Evolutionary conservation across 2,113 vertebrate species (phyloP).

Genomic region (Emydocephalus ijimae): DNA sequence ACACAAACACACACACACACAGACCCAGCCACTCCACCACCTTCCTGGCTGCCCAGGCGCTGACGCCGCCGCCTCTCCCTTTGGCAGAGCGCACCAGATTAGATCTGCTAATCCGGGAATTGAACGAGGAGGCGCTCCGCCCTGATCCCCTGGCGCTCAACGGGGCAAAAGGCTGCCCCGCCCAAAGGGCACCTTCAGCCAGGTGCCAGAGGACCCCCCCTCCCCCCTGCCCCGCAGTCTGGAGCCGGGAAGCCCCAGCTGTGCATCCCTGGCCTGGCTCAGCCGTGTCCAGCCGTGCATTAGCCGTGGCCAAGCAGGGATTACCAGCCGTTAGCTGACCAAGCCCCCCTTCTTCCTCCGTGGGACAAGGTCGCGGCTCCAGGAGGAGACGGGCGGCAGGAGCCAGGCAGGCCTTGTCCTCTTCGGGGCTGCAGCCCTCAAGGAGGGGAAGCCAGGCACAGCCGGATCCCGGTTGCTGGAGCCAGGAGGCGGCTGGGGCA

Average conservation of each 20-base stretch:
- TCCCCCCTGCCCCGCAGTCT: neutral
- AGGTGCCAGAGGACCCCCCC: neutral
- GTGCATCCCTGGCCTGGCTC: neutral
- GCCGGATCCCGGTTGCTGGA: accelerated
- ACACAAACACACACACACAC: too few relatives aligned
- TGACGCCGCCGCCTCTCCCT: conserved; percentile 26
- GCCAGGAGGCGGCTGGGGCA: neutral
- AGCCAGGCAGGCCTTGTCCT: neutral
- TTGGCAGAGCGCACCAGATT: conserved; percentile 82
- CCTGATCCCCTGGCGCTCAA: conserved; percentile 18
- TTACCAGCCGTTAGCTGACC: conserved; percentile 61
- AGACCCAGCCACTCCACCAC: conserved; percentile 11
- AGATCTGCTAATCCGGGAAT: conserved; percentile 83
- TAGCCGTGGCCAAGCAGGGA: conserved; percentile 36
- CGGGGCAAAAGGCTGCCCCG: neutral
- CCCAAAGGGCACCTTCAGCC: neutral
- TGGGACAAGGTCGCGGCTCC: conserved; percentile 55
- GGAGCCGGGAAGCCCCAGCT: neutral
- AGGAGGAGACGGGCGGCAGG: neutral
- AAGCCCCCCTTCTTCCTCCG: neutral
- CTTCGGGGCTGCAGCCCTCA: neutral
- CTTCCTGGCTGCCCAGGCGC: conserved; percentile 22
- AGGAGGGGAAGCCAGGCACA: neutral
- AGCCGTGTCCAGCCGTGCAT: neutral
- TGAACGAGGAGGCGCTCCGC: conserved; percentile 64